phyloP scores from a whole-genome alignment of 2,797 vertebrate species.

The Epinephelus awoara region DNA sequence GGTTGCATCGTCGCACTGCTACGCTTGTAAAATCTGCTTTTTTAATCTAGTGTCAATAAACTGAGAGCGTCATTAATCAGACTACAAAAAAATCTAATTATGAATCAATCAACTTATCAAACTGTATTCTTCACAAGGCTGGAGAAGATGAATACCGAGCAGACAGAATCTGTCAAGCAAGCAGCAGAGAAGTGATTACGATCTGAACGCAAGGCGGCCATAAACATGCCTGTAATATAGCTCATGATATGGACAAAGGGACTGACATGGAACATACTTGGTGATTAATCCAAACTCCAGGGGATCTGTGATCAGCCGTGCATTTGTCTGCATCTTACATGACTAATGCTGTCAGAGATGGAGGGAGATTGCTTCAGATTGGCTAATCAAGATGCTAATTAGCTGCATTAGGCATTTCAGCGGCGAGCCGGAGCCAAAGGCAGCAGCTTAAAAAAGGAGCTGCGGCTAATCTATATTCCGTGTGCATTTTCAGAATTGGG shows the following conservation, averaged over 20 bases:
- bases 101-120: background rate
- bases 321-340: conserved; percentile 60
- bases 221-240: background rate
- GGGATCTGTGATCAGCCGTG: conserved; percentile 39
- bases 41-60: background rate
- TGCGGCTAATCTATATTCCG: conserved; percentile 61
- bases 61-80: background rate
- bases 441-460: conserved; percentile 45
- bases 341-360: conserved; percentile 62
- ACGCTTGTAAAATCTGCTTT: background rate
- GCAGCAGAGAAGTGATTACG: background rate
- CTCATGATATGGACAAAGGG: conserved; percentile 25
- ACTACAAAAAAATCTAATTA: background rate
- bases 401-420: conserved; percentile 61
- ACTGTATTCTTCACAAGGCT: background rate
- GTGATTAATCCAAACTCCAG: conserved; percentile 48
- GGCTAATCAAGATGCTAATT: conserved; percentile 72
- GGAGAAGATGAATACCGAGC: background rate
- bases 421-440: conserved; percentile 44
- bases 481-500: conserved; percentile 23
- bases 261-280: conserved; percentile 27
- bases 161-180: background rate
- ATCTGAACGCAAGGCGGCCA: background rate
- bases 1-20: background rate
- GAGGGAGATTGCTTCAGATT: conserved; percentile 56